Conservation (phyloP, 1,140 invertebrate genomes). For the Pseudachorutes palmiensis region DNA sequence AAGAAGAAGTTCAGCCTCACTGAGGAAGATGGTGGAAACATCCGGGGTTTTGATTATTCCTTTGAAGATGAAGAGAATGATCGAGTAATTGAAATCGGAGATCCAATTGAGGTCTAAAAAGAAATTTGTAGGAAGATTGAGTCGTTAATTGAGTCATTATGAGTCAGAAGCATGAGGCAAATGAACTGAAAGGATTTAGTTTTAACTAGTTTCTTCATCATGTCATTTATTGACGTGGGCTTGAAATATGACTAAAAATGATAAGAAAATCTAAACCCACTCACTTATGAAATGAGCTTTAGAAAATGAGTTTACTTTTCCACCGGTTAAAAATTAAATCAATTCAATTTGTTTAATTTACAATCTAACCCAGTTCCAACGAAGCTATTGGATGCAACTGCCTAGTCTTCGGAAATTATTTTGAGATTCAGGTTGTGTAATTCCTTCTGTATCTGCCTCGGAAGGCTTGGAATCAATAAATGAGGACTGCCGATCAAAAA, state of each 20-base stretch:
- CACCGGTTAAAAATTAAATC: background rate
- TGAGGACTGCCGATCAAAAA: too few relatives aligned
- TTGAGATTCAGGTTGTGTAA: conserved; percentile 3
- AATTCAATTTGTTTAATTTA: background rate
- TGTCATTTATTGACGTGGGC: too few relatives aligned
- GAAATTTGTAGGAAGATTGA: too few relatives aligned
- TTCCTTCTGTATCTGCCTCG: conserved; percentile 7
- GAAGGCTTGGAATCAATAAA: conserved; percentile 7
- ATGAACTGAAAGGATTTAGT: too few relatives aligned
- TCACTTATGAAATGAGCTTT: background rate
- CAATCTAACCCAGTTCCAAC: background rate
- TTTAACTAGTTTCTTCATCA: too few relatives aligned
- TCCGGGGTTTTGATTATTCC: background rate
- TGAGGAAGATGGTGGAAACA: background rate
- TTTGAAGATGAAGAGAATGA: background rate
- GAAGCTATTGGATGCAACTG: background rate
- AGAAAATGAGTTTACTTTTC: background rate
- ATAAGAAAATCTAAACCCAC: background rate
- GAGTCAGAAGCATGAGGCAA: background rate
- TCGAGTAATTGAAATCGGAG: background rate
- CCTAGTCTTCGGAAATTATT: background rate
- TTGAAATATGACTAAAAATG: background rate
- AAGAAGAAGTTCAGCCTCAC: conserved; percentile 9
- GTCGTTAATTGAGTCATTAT: too few relatives aligned
- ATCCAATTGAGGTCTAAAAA: background rate